Conservation (phyloP, 1,140 invertebrate species). For the Berghia stephanieae region DNA sequence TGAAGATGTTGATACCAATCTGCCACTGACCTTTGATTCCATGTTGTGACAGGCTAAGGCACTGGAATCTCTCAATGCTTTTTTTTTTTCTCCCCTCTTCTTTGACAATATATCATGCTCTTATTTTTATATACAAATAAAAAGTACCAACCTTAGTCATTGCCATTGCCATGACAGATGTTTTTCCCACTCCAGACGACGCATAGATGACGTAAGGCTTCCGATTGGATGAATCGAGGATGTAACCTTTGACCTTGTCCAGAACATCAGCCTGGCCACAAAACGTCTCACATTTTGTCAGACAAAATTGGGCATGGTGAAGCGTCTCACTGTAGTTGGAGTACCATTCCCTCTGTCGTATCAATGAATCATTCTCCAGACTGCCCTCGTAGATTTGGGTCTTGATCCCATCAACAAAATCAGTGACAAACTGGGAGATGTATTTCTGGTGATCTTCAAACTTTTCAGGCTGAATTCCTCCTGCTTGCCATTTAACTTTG, state of each 20-base stretch:
- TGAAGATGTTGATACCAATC: no score
- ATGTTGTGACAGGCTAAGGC: no score
- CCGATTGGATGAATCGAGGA: constrained; percentile 37
- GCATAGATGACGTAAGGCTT: constrained; percentile 54
- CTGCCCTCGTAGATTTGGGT: constrained; percentile 43
- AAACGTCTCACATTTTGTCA: constrained; percentile 73
- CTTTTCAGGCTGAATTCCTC: constrained; percentile 45
- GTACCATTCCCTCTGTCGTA: constrained; percentile 47
- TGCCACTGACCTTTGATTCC: no score
- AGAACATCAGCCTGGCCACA: constrained; percentile 44
- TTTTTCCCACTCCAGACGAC: constrained; percentile 52
- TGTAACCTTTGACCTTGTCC: constrained; percentile 38
- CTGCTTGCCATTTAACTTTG: constrained; percentile 36
- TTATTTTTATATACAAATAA: no score
- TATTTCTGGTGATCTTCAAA: constrained; percentile 47
- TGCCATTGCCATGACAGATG: constrained; percentile 51
- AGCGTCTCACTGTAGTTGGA: constrained; percentile 79
- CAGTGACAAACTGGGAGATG: constrained; percentile 45
- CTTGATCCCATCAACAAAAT: constrained; percentile 46
- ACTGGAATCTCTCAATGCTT: no score
- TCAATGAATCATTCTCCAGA: constrained; percentile 33
- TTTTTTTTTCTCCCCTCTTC: no score
- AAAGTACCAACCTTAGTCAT: constrained; percentile 39
- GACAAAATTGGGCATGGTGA: constrained; percentile 94
- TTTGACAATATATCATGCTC: no score